These are phyloP conservation scores for Eupeodes latifasciatus DNA, from an alignment of 2,888 invertebrate species.

Conservation along the genomic window DNA sequence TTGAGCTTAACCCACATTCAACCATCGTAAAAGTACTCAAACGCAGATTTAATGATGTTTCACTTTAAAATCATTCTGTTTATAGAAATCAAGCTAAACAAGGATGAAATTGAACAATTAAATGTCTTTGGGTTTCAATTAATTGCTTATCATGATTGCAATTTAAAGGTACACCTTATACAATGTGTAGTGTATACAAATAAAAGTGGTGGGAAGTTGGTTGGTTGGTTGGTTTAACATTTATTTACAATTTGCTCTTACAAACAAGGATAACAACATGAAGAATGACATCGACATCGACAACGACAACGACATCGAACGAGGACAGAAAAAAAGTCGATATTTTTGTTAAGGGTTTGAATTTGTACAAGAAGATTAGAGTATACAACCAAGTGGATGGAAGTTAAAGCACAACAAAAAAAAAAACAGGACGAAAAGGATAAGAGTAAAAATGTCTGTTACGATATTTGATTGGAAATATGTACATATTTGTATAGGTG, in stretches of 20 bases:
- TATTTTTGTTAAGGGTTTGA: background rate
- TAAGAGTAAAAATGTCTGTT: background rate
- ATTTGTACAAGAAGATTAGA: background rate
- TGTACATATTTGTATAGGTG: background rate
- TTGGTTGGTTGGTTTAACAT: background rate
- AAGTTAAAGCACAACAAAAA: background rate
- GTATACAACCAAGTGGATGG: background rate
- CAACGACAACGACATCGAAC: background rate
- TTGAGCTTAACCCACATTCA: constrained; percentile 27
- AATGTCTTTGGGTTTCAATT: constrained; percentile 55
- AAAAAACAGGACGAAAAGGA: background rate
- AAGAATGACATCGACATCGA: no score
- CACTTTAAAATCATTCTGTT: background rate
- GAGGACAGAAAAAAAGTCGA: background rate
- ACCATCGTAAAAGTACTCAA: background rate
- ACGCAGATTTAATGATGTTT: background rate
- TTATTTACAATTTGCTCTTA: constrained; percentile 8
- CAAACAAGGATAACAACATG: background rate
- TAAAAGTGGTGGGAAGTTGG: background rate
- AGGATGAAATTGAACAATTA: constrained; percentile 48
- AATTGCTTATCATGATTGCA: constrained; percentile 66
- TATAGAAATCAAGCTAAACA: constrained; percentile 59
- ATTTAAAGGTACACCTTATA: constrained; percentile 22
- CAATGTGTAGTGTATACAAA: background rate
- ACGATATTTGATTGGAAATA: background rate